These are phyloP conservation scores for Parazoanthus atlanticus DNA, from an alignment of 92 coral and sea anemone species.

Conservation along the genomic window DNA sequence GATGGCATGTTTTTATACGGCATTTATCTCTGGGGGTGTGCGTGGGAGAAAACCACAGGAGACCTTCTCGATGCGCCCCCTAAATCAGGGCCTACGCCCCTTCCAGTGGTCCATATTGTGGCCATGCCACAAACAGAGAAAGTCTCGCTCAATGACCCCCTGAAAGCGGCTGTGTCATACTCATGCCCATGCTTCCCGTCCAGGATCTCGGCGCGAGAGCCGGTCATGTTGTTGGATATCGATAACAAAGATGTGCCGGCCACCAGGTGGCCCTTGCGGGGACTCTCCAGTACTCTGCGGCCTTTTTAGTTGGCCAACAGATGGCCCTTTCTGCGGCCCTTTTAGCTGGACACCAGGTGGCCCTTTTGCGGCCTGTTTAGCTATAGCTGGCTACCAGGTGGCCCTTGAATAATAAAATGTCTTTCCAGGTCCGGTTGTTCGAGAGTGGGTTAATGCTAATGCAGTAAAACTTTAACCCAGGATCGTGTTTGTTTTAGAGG, in stretches of 20 bases:
- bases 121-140: slow-evolving; percentile 93
- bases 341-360: slow-evolving; percentile 83
- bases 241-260: slow-evolving; percentile 97
- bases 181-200: slow-evolving; percentile 97
- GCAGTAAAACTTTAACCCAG: neutral
- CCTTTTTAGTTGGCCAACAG: slow-evolving; percentile 65
- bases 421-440: neutral
- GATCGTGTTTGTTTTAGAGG: too few species aligned
- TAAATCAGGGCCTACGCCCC: slow-evolving; percentile 95
- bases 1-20: slow-evolving; percentile 98
- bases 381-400: neutral
- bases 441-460: neutral
- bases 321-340: neutral
- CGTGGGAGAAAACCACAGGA: slow-evolving; percentile 99
- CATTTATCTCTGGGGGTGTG: slow-evolving; percentile 98
- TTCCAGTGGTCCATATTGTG: slow-evolving; percentile 94
- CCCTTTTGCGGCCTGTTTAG: slow-evolving; percentile 90
- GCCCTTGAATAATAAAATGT: neutral
- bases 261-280: slow-evolving; percentile 96
- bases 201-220: slow-evolving; percentile 88
- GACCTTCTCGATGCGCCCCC: slow-evolving; percentile 98
- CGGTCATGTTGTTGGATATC: slow-evolving; percentile 87
- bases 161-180: slow-evolving; percentile 89
- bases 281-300: slow-evolving; percentile 91
- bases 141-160: slow-evolving; percentile 85